Evolutionary conservation across 2,113 vertebrate species (phyloP), one percentile per base, ranked within the genome.

Genomic region (Heloderma charlesbogerti): DNA sequence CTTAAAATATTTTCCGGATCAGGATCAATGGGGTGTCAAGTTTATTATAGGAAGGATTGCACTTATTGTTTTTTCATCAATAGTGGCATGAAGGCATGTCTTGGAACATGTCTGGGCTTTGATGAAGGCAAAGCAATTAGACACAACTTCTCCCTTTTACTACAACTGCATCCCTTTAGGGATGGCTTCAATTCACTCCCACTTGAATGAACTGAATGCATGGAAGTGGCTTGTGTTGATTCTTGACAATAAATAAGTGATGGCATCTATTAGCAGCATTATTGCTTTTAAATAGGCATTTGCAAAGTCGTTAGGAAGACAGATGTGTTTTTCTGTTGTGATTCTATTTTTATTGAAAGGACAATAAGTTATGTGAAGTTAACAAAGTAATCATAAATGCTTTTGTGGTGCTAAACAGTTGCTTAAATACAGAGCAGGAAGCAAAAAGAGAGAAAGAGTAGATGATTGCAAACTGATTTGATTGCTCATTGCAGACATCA

Each of bases 221-320:
- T 66, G 25, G 66, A 60, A 48, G 37, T 25, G 6, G 27, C 31
- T 74, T 89, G 27, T 16, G 0, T 57, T 54, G 86, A n/a, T 79
- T 80, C 51, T 72, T 86, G 51, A 89, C 77, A 57, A 45, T 85
- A 84, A 80, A 78, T 88, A 31, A 57, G 31, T 63, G 34, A 29
- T 85, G 60, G 45, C 60, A 54, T 81, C 79, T 48, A 83, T 91
- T 88, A 83, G 29, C 48, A 37, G 4, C 29, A 72, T 60, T 51
- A 54, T 84, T 69, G 80, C 45, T 48, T 67, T 51, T 60, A 87
- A 91, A 80, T 66, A 74, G 60, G 66, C 9, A 5, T 37, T 81
- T 57, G 31, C 75, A 22, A 57, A 69, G 40, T n/a, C 69, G 43
- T 92, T 89, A 85, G 27, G 72, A 89, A 79, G 84, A 88, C 27